phyloP scores from a whole-genome alignment of 1,140 invertebrate genomes.

The Scaptomyza montana region DNA sequence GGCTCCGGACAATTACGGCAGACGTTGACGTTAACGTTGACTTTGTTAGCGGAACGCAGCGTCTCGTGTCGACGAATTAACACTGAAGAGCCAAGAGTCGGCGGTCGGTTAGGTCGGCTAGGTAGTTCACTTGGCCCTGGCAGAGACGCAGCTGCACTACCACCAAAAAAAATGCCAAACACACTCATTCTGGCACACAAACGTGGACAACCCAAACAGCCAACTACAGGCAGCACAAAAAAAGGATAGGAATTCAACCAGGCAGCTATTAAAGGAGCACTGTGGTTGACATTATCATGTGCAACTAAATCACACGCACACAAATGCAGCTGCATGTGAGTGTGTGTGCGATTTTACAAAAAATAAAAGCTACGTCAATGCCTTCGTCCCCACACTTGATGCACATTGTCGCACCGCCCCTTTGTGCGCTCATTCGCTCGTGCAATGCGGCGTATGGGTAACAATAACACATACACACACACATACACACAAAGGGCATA shows the following conservation, averaged over 20 bases:
- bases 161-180: conserved; percentile 46
- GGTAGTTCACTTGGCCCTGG: conserved; percentile 50
- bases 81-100: conserved; percentile 76
- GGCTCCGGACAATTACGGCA: conserved; percentile 36
- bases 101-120: conserved; percentile 45
- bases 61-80: conserved; percentile 81
- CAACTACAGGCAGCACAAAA: conserved; percentile 57
- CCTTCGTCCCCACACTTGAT: conserved; percentile 20
- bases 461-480: conserved; percentile 54
- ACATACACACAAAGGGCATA: conserved; percentile 22
- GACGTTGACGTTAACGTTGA: conserved; percentile 50
- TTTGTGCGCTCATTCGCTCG: conserved; percentile 76
- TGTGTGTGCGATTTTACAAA: conserved; percentile 18
- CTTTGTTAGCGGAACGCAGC: conserved; percentile 55
- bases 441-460: conserved; percentile 75
- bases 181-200: conserved; percentile 39
- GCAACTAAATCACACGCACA: conserved; percentile 70
- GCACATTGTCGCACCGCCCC: conserved; percentile 55
- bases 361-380: conserved; percentile 27
- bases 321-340: conserved; percentile 19
- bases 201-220: conserved; percentile 61
- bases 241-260: conserved; percentile 47
- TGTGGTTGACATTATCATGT: conserved; percentile 79
- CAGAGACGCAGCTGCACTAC: conserved; percentile 68
- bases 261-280: conserved; percentile 59